Evolutionary conservation across 2,888 invertebrate genomes (phyloP), one percentile per base, ranked within the genome.

Genomic region (Branchellion lobata): DNA sequence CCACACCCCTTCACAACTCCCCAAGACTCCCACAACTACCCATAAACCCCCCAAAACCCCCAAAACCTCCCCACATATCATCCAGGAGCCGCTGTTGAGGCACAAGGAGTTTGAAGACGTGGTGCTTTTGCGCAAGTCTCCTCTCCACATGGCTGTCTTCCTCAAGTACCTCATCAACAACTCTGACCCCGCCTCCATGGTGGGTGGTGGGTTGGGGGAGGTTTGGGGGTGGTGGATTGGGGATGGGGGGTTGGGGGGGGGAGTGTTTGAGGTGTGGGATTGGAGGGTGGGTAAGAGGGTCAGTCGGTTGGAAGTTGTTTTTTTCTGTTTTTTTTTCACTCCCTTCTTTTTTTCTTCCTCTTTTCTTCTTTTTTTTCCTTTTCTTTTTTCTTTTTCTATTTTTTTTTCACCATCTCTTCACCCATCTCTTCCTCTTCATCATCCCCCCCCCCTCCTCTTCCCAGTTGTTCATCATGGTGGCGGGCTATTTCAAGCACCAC

Each of bases 131-230:
- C 91, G 92, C 89, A 93, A 93, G 85, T 92, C 93, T 81, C 93
- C 93, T 83, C 95, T 94, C 81, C 93, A 97, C 87, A 91, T 96
- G 84, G 95, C 96, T 80, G 95, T 98, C 80, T 93, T 99, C 87
- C 92, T 96, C 86, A 96, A 97, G 89, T 95, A 93, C 88, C 91
- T 94, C 82, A 89, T 94, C 83, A 92, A 92, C 57, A 94, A 94
- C 88, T 92, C 92, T 84, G 93, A 94, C 89, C 94, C 93, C 65
- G 91, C 92, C 84, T 90, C 91, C 85, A 87, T 92, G 89, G 92
- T 92, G 87, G 87, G 90, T 87, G 3, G 8, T 34, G 11, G 3
- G 40, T 18, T 71, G n/a, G n/a, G n/a, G n/a, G n/a, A n/a, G n/a
- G n/a, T n/a, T n/a, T n/a, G n/a, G n/a, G n/a, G n/a, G n/a, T n/a